These are phyloP conservation scores for Columbina picui DNA, from an alignment of 2,113 vertebrate genomes.

Conservation along the genomic window DNA sequence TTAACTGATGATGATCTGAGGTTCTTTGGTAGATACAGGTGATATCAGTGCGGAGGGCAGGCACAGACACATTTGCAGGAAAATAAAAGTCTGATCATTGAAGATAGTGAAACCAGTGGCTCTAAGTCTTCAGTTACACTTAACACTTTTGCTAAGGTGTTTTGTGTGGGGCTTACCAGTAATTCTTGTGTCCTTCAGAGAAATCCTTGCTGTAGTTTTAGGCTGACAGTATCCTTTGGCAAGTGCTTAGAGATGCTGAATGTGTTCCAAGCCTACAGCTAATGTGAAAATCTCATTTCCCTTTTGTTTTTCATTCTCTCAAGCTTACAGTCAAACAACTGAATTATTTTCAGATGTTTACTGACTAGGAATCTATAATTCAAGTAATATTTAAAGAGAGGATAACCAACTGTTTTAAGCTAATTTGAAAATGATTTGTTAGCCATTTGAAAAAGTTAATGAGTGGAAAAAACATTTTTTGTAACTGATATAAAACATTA, in stretches of 20 bases:
- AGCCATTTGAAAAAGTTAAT: conserved; percentile 38
- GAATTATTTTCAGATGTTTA: background rate
- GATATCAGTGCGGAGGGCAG: background rate
- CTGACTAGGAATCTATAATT: background rate
- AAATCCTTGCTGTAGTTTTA: background rate
- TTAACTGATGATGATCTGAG: background rate
- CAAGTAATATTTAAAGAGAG: background rate
- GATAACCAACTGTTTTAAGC: background rate
- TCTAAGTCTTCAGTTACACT: background rate
- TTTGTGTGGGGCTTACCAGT: background rate
- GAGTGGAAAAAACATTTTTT: background rate
- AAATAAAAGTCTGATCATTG: background rate
- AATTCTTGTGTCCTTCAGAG: background rate
- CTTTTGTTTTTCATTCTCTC: background rate
- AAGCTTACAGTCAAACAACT: background rate
- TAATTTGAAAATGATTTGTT: background rate
- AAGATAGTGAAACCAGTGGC: background rate
- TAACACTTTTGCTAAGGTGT: background rate
- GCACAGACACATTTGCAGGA: background rate
- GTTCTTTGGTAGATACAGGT: background rate
- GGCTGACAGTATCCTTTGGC: background rate
- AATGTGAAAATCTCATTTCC: background rate
- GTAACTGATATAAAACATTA: background rate
- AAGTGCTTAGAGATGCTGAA: background rate
- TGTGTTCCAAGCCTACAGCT: background rate